Evolutionary conservation across 2,113 vertebrate species (phyloP).

Genomic region (Alaudala cheleensis): DNA sequence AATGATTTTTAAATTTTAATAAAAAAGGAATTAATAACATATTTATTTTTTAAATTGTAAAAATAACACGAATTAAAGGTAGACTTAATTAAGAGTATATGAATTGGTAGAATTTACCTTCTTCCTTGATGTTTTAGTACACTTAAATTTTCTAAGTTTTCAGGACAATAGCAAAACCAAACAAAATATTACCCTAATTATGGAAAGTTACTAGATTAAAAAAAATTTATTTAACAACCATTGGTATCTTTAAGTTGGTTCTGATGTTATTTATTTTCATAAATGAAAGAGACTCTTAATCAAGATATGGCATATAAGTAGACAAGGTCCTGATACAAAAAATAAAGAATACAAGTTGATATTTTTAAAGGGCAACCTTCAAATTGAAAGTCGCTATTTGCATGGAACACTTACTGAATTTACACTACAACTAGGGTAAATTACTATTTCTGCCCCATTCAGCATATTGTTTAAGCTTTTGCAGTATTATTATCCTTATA

Average conservation of each 20-base stretch:
- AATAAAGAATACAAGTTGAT: neutral
- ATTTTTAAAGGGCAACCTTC: neutral
- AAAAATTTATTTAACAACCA: neutral
- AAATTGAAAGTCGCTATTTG: neutral
- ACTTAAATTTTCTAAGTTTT: neutral
- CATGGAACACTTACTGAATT: neutral
- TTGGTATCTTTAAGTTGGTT: neutral
- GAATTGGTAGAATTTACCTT: neutral
- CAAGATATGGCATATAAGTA: neutral
- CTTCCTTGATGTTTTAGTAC: neutral
- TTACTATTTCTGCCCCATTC: neutral
- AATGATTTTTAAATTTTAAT: neutral
- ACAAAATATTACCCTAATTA: neutral
- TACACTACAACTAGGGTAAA: neutral
- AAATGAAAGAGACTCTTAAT: neutral
- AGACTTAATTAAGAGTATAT: neutral
- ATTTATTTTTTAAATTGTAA: neutral
- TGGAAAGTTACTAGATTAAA: neutral
- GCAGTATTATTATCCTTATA: neutral
- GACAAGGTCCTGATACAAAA: accelerated
- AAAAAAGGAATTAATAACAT: neutral
- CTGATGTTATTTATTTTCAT: neutral
- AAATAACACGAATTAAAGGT: neutral
- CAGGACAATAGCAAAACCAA: neutral
- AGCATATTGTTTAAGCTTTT: neutral